Base-by-base conservation (phyloP, 2,113 vertebrate species). In the Pipra filicauda region DNA sequence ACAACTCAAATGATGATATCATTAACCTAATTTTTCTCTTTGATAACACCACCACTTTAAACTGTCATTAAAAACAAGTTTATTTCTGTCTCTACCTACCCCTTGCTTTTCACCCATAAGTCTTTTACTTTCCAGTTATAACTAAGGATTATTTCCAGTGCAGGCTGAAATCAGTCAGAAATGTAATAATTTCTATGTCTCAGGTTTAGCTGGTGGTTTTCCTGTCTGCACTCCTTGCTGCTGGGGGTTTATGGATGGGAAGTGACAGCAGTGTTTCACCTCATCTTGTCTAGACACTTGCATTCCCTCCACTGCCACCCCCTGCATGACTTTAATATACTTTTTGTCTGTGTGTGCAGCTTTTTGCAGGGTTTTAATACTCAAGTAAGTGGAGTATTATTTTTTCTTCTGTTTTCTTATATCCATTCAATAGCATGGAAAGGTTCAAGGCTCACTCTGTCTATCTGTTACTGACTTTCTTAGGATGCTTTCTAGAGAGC, bases 11-110 rank as follows among this genome's bases (percentile, higher is more conserved):
- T 95, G 85, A 97, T 93, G 95, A 95, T 96, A 90, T 58, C 89
- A 86, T 91, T 97, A 97, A 94, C 77, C 41, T 92, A 57, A 62
- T 96, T 97, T 96, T 98, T 96, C 87, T 95, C 64, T 96, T 96
- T 94, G 95, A 72, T 95, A 96, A 93, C 82, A 95, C 23, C 35
- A 66, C 80, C 91, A 66, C 82, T 96, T 46, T 92, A 93, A 97
- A 96, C 76, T 91, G 69, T 95, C 89, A 93, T 76, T 91, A 94
- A 97, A 82, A 95, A 35, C 83, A 93, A 89, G 31, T 49, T 96
- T 95, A 91, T 95, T 95, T 88, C 93, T 94, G 82, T 92, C 75
- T 96, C 70, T 85, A 80, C 49, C 93, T 96, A 88, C 39, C 71
- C 70, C 43, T 58, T 55, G 21, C 48, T 93, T 88, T 61, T 97